Conservation (phyloP, 2,113 vertebrate species). For the Trichomycterus rosablanca region DNA sequence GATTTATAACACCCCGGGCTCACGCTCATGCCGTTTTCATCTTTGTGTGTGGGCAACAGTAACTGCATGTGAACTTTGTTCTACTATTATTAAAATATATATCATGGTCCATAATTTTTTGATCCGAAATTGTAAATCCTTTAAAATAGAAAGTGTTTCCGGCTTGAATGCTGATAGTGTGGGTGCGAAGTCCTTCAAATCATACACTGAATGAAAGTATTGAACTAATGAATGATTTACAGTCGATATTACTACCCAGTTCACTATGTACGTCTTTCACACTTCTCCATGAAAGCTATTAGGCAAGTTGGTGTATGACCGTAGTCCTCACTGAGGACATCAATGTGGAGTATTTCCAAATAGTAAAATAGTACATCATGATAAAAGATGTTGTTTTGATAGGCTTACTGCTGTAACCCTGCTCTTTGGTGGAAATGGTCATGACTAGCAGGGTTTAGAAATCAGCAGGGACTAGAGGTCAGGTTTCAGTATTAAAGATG, state of each 20-base stretch:
- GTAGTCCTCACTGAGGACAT: background rate
- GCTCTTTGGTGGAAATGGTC: too few species aligned
- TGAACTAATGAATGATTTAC: background rate
- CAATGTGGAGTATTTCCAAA: background rate
- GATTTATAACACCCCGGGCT: constrained; percentile 16
- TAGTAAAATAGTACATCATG: background rate
- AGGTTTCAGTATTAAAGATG: too few species aligned
- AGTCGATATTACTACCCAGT: too few species aligned
- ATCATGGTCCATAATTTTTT: too few species aligned
- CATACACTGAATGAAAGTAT: constrained; percentile 34
- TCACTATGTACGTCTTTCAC: too few species aligned
- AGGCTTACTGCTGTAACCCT: too few species aligned
- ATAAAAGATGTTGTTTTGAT: too few species aligned
- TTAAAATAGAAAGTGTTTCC: background rate
- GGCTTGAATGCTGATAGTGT: background rate
- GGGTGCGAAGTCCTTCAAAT: constrained; percentile 9
- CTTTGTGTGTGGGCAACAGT: constrained; percentile 1
- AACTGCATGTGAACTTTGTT: constrained; percentile 1
- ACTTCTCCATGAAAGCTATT: too few species aligned
- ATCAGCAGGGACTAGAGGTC: too few species aligned
- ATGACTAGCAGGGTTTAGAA: too few species aligned
- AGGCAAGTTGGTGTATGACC: background rate
- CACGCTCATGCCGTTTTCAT: constrained; percentile 5
- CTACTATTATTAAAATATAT: constrained; percentile 12
- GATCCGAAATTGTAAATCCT: too few species aligned